phyloP scores from a whole-genome alignment of 2,888 invertebrate species.

The Dichetophora obliterata region DNA sequence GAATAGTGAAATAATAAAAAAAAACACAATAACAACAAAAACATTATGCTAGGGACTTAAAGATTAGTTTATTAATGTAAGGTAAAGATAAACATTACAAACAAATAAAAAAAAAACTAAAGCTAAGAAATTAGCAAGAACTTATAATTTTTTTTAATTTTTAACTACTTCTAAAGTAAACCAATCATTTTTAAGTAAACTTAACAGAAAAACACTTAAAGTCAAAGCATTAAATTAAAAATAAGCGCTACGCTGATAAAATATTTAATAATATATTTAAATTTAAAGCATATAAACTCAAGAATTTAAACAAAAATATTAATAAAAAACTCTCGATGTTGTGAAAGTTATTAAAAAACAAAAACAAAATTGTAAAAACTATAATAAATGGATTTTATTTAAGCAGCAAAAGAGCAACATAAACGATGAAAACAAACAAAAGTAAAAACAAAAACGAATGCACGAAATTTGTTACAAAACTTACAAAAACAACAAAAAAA shows the following conservation, averaged over 20 bases:
- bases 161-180: conserved; percentile 1
- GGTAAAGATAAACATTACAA: conserved; percentile 26
- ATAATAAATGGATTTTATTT: conserved; percentile 36
- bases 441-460: conserved; percentile 44
- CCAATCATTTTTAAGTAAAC: conserved; percentile 24
- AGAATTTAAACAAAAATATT: conserved; percentile 18
- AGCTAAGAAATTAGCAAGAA: not conserved
- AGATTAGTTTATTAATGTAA: conserved; percentile 21
- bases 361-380: conserved; percentile 42
- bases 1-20: conserved; percentile 47
- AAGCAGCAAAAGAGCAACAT: conserved; percentile 16
- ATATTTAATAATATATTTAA: conserved; percentile 39
- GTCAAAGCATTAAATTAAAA: conserved; percentile 24
- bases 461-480: conserved; percentile 47
- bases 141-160: not conserved
- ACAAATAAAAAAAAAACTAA: conserved; percentile 6
- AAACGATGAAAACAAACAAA: not conserved
- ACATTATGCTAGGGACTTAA: conserved; percentile 37
- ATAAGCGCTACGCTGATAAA: conserved; percentile 44
- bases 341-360: conserved; percentile 67
- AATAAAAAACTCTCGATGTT: conserved; percentile 67
- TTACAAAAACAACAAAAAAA: conserved; percentile 45
- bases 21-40: conserved; percentile 27
- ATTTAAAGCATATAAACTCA: conserved; percentile 8
- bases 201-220: conserved; percentile 29